Base-by-base conservation (phyloP, 2,797 vertebrate species). In the Gila robusta region DNA sequence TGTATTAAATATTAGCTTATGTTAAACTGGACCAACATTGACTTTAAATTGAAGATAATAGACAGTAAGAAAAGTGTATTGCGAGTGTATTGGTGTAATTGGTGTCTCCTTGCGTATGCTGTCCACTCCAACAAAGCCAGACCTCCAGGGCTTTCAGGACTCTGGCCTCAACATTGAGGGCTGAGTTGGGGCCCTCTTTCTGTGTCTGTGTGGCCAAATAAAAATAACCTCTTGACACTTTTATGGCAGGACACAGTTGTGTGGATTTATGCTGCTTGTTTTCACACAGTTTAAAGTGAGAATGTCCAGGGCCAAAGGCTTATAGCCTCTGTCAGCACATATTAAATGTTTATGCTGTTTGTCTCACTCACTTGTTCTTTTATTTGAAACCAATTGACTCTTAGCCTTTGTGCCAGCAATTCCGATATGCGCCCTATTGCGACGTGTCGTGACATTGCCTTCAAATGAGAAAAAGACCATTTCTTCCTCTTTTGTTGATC, bases 341-440 rank as follows among this genome's bases (percentile, higher is more conserved):
- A 86, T 89, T 90, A 88, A 89, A 88, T 85, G 87, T 91, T 91
- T 91, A 91, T 85, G 88, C 81, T 86, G 82, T 90, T 91, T 90
- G 87, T 90, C 91, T 88, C 82, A 44, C 79, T 88, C 89, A 89
- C 89, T 90, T 86, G 88, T 89, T 85, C 64, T 88, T 88, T 89
- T 88, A 87, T 91, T 88, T 82, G 74, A 89, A 84, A 79, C 81
- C 81, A 79, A 73, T 90, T 86, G 86, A 87, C 88, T 86, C 49
- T 81, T 83, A 79, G 74, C 83, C 81, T 81, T 74, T 64, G 69
- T 54, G 64, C 80, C 66, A 81, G 74, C 59, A 49, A n/a, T 80
- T 76, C 79, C 21, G 11, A 49, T 16, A 28, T 19, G 56, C 3
- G 12, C 62, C 73, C 39, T 62, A 59, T 64, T 23, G 62, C 8